phyloP scores from a whole-genome alignment of 1,140 invertebrate species.

The Drosophila rufa region DNA sequence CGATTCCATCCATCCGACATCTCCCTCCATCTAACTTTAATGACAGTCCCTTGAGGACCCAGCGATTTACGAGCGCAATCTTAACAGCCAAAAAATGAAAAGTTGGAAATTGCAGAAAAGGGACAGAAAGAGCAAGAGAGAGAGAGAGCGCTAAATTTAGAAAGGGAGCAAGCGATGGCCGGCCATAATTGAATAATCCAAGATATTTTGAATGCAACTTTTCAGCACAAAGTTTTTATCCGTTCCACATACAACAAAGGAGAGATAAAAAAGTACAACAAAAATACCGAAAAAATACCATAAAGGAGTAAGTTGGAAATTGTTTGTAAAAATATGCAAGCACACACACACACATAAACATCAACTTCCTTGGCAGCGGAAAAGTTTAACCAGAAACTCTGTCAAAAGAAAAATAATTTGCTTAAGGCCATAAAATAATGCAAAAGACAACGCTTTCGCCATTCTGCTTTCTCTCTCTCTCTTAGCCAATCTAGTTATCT shows the following conservation, averaged over 20 bases:
- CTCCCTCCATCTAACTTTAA: conserved; percentile 37
- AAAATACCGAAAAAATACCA: conserved; percentile 27
- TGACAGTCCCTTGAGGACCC: conserved; percentile 34
- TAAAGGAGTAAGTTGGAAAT: conserved; percentile 52
- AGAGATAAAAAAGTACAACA: conserved; percentile 22
- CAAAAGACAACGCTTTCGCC: conserved; percentile 46
- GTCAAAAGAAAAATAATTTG: conserved; percentile 71
- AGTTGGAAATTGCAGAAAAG: conserved; percentile 27
- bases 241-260: conserved; percentile 11
- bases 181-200: conserved; percentile 49
- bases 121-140: not conserved
- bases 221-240: conserved; percentile 23
- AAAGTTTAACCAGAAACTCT: conserved; percentile 71
- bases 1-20: not conserved
- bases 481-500: conserved; percentile 8
- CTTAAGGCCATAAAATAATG: conserved; percentile 78
- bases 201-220: conserved; percentile 48
- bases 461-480: not conserved
- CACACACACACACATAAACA: conserved; percentile 18
- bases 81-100: conserved; percentile 37
- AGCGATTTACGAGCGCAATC: conserved; percentile 55
- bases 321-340: conserved; percentile 53
- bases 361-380: conserved; percentile 31
- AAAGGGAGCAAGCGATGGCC: conserved; percentile 6
- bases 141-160: not conserved